Conservation (phyloP, 2,888 invertebrate species). For the Drosophila paranaensis region DNA sequence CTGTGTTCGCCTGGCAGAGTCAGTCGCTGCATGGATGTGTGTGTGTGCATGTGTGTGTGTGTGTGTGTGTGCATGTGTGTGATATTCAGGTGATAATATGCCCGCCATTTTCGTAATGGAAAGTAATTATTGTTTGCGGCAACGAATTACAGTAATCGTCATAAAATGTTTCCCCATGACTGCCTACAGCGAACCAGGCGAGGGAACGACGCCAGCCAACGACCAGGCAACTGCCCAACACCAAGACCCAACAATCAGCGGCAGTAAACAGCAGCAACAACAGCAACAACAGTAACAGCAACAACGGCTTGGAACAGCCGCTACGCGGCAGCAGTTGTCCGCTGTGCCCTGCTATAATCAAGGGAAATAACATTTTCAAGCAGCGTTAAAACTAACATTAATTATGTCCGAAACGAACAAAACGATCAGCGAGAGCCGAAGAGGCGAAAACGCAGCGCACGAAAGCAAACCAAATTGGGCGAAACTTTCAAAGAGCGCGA, state of each 20-base stretch:
- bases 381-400: conserved; percentile 85
- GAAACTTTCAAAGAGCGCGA: conserved; percentile 19
- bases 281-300: conserved; percentile 48
- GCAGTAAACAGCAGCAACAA: conserved; percentile 62
- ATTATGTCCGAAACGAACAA: conserved; percentile 83
- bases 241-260: conserved; percentile 71
- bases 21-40: conserved; percentile 23
- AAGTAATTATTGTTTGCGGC: conserved; percentile 84
- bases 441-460: conserved; percentile 11
- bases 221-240: conserved; percentile 43
- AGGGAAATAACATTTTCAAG: conserved; percentile 84
- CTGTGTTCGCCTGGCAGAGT: conserved; percentile 60
- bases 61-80: conserved; percentile 66
- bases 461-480: conserved; percentile 50
- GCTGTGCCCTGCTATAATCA: conserved; percentile 82
- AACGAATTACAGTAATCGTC: conserved; percentile 84
- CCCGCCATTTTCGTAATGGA: conserved; percentile 85
- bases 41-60: not conserved
- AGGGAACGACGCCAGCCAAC: conserved; percentile 40
- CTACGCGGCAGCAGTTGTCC: conserved; percentile 59
- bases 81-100: conserved; percentile 85
- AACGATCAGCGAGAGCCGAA: conserved; percentile 62
- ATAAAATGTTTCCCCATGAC: conserved; percentile 84
- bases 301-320: conserved; percentile 42
- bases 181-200: conserved; percentile 77